Evolutionary conservation across 2,888 invertebrate genomes (phyloP).

Genomic region (Torymus texanus): DNA sequence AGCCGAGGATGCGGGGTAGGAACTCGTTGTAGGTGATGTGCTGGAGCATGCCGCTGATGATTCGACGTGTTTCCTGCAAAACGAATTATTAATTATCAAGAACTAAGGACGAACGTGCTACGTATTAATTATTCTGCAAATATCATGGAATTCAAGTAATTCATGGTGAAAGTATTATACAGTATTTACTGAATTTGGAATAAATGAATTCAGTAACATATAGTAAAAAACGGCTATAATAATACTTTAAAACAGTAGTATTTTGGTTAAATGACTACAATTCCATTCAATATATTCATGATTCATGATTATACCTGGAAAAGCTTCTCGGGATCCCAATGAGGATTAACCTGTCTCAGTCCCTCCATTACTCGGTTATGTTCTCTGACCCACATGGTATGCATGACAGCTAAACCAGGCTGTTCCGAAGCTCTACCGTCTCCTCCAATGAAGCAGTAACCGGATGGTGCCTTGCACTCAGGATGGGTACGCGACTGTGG

Average conservation of each 20-base stretch:
- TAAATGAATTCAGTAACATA: no score
- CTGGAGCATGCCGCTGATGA: constrained; percentile 86
- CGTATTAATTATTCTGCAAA: no score
- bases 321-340: constrained; percentile 91
- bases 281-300: not conserved
- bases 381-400: constrained; percentile 91
- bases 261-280: not conserved
- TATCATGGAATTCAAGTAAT: no score
- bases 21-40: constrained; percentile 93
- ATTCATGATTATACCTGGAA: constrained; percentile 78
- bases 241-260: not conserved
- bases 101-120: no score
- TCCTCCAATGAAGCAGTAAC: constrained; percentile 91
- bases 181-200: no score
- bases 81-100: no score
- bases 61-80: constrained; percentile 81
- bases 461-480: constrained; percentile 91
- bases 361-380: constrained; percentile 91
- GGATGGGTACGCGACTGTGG: constrained; percentile 87
- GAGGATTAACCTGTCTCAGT: constrained; percentile 87
- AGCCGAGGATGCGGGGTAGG: constrained; percentile 91
- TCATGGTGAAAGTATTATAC: no score
- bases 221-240: not conserved
- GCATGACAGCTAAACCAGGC: constrained; percentile 90
- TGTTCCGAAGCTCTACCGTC: constrained; percentile 96